Evolutionary conservation across 2,888 invertebrate species (phyloP).

Genomic region (Cheilosia scutellata): DNA sequence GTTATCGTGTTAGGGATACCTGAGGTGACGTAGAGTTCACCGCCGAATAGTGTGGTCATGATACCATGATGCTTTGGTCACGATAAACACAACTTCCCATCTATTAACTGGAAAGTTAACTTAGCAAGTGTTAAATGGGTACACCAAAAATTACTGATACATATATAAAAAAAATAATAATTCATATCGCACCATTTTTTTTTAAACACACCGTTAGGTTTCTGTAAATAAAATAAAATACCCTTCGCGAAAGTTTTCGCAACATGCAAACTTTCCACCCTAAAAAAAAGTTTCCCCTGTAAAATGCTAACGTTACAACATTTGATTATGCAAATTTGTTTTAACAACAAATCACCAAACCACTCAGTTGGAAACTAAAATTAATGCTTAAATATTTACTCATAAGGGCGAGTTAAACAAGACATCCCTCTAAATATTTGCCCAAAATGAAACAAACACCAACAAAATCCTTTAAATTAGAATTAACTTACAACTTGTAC

Average conservation of each 20-base stretch:
- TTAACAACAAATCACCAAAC: constrained; percentile 24
- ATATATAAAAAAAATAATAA: too few relatives aligned
- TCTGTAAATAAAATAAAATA: neutral
- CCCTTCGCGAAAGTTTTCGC: neutral
- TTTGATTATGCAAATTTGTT: constrained; percentile 47
- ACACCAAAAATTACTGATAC: too few relatives aligned
- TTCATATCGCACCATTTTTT: too few relatives aligned
- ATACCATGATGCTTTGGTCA: too few relatives aligned
- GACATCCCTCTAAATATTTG: constrained; percentile 10
- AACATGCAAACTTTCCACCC: neutral
- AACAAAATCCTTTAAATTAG: neutral
- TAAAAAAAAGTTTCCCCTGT: neutral
- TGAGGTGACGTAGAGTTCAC: too few relatives aligned
- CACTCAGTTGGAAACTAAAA: constrained; percentile 23
- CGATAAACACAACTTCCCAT: too few relatives aligned
- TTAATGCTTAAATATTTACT: constrained; percentile 37
- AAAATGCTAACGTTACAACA: neutral
- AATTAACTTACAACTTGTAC: neutral
- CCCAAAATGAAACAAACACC: neutral
- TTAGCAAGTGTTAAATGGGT: too few relatives aligned
- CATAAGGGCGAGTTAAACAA: neutral
- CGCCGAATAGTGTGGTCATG: too few relatives aligned
- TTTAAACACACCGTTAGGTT: neutral
- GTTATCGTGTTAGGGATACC: too few relatives aligned
- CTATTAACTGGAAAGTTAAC: too few relatives aligned